Base-by-base conservation (phyloP, 2,888 invertebrate species). In the Schrankia costaestrigalis region DNA sequence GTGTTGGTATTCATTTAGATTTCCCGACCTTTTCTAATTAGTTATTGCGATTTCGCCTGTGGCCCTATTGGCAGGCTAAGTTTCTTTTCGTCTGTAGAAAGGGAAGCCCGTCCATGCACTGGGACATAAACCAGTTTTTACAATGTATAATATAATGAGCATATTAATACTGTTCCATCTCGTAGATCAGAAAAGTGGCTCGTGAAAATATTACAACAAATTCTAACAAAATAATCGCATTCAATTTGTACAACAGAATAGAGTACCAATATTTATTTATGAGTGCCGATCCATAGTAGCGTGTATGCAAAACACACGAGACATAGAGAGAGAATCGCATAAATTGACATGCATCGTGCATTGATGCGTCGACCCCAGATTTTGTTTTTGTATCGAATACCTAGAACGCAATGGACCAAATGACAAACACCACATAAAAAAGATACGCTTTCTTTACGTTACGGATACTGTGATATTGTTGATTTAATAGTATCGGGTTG, bases 331-430 rank as follows among this genome's bases (percentile, higher is more conserved):
- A 43, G 44, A 50, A 54, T 69, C 60, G 65, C 64, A 58, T 59
- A 56, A 63, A 57, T 43, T 41, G 19, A 26, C 30, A 45, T 45
- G 41, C 41, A 45, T 33, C 49, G 51, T 52, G 38, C 49, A 53
- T 60, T 54, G 58, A 59, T 45, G 57, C 57, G 51, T 58, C 58
- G 46, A 58, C 45, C 52, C 30, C 23, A 29, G 37, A 35, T 37
- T 25, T 22, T 15, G 44, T 71, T 74, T 69, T 70, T 71, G 47
- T 48, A 17, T 33, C 25, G 56, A 63, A 78, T 78, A 61, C 62
- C 71, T 41, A 38, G 45, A 36, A 54, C 47, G 47, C 64, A 67
- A 58, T 64, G 59, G 57, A 72, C 55, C 70, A 69, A 31, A 23
- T 26, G 35, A 26, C 11, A 3, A 34, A 36, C 32, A 43, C 29